phyloP scores from a whole-genome alignment of 2,888 invertebrate genomes.

The Eudemis profundana region DNA sequence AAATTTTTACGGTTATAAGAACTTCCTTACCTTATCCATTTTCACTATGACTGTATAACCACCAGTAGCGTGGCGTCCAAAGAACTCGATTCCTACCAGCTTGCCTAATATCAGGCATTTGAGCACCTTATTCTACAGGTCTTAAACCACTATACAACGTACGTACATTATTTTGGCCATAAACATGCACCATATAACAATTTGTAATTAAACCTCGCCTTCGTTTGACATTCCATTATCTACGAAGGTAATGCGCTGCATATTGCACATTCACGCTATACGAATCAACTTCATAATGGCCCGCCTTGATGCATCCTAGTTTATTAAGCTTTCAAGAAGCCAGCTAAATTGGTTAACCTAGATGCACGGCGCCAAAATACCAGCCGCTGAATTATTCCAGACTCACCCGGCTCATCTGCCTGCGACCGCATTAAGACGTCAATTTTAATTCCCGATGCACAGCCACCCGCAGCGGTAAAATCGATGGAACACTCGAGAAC shows the following conservation, averaged over 20 bases:
- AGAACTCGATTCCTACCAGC: too few relatives aligned
- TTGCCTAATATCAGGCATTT: too few relatives aligned
- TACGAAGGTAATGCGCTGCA: neutral
- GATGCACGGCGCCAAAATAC: conserved; percentile 39
- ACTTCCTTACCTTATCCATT: too few relatives aligned
- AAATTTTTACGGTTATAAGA: too few relatives aligned
- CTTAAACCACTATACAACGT: too few relatives aligned
- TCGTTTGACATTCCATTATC: neutral
- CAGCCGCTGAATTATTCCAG: conserved; percentile 40
- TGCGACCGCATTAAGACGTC: conserved; percentile 51
- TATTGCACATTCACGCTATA: neutral
- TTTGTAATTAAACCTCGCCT: neutral
- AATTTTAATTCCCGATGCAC: conserved; percentile 58
- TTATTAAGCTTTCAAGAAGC: conserved; percentile 29
- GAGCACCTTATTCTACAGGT: too few relatives aligned
- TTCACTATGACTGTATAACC: too few relatives aligned
- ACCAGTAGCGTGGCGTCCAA: too few relatives aligned
- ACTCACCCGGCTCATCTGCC: conserved; percentile 36
- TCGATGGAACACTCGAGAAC: conserved; percentile 50
- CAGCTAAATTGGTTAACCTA: conserved; percentile 35
- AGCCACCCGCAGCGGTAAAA: conserved; percentile 49
- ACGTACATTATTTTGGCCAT: too few relatives aligned
- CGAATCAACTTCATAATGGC: neutral
- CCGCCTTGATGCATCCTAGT: neutral
- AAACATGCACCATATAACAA: too few relatives aligned